These are phyloP conservation scores for Enteromius radiatus DNA, from an alignment of 2,797 vertebrate genomes.

Conservation along the genomic window DNA sequence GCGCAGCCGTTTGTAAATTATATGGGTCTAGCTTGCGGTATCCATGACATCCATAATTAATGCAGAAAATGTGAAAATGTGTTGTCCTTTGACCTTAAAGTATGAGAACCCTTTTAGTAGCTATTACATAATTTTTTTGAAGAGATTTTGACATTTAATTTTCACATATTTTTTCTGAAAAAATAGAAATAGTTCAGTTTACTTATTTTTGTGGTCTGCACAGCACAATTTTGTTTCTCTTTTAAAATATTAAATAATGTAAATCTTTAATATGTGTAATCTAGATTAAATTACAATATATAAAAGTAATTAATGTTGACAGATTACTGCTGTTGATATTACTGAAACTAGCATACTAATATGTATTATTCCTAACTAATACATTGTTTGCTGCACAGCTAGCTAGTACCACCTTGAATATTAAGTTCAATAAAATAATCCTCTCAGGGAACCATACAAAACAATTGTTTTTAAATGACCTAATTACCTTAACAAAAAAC, in stretches of 20 bases:
- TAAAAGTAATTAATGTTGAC: background rate
- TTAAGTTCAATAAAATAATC: background rate
- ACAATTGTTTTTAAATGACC: no score
- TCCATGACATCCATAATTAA: no score
- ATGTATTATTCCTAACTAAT: background rate
- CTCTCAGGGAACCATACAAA: no score
- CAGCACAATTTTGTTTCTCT: background rate
- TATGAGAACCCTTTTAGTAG: no score
- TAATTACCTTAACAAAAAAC: no score
- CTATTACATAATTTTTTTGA: no score
- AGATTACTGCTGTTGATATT: background rate
- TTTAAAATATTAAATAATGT: background rate
- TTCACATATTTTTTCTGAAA: background rate
- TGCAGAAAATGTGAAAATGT: no score
- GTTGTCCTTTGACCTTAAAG: no score
- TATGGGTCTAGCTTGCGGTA: no score
- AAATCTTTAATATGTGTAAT: background rate
- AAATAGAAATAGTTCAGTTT: background rate
- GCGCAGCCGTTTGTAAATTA: no score
- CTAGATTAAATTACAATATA: background rate
- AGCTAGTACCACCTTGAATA: background rate
- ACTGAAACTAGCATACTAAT: constrained; percentile 8
- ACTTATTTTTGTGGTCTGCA: background rate
- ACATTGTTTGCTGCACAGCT: background rate
- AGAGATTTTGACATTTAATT: background rate